Base-by-base conservation (phyloP, 2,888 invertebrate genomes). In the Margaritifera margaritifera region DNA sequence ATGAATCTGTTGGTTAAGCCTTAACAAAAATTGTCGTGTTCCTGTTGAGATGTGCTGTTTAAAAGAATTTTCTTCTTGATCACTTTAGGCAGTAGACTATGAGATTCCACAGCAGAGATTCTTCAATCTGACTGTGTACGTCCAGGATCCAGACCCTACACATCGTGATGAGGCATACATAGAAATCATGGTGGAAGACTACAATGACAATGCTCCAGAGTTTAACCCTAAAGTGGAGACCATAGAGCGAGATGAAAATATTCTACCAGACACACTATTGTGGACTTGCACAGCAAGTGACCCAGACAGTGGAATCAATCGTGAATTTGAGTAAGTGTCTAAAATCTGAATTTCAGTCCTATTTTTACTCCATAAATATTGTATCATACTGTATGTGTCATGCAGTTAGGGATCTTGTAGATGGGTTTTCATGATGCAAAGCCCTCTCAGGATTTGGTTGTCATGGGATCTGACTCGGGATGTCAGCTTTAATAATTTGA, bases 141-240 rank as follows among this genome's bases (percentile, higher is more conserved):
- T 88, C 0, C 74, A 81, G 62, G 89, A 89, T 75, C 77, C 81
- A 11, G 76, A 87, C 61, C 80, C 83, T 0, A 66, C 66, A 11
- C 87, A 89, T 71, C 72, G 96, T 89, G 96, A 97, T 86, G 93
- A 94, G 77, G 95, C 97, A 61, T 96, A 97, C 89, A 96, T 98
- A 83, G 97, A 97, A 85, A 97, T 98, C 91, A 97, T 96, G 87
- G 97, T 99, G 89, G 97, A 97, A 85, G 99, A 99, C 92, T 98
- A 97, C 92, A 99, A 99, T 94, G 99, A 99, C 93, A 99, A 99
- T 92, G 96, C 97, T 77, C 99, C 99, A 78, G 96, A 96, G 91
- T 99, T 99, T 65, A 22, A 58, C 19, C 68, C 69, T 15, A 72
- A 77, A 59, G 76, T 76, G n/a, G 71, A 76, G 53, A 77, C 97